Conservation (phyloP, 2,888 invertebrate genomes). For the Stegana nigrithorax region DNA sequence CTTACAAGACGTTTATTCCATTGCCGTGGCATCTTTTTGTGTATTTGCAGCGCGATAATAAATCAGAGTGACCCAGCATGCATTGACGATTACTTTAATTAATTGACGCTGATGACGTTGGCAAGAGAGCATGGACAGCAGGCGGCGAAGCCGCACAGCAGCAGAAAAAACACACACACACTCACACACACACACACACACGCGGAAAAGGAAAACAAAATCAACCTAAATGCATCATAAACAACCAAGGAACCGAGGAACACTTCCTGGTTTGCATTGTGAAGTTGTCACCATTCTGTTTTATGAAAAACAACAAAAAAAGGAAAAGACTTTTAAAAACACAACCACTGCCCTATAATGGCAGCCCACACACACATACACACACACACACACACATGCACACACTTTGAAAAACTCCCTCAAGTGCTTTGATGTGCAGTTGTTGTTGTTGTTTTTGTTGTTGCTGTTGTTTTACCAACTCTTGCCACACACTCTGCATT, state of each 20-base stretch:
- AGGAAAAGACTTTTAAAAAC: too few relatives aligned
- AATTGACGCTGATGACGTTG: neutral
- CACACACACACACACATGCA: neutral
- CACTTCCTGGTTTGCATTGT: neutral
- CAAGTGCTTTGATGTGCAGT: constrained; percentile 1
- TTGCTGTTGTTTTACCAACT: too few relatives aligned
- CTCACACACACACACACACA: too few relatives aligned
- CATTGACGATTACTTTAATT: constrained; percentile 39
- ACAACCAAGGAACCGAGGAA: too few relatives aligned
- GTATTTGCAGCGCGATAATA: too few relatives aligned
- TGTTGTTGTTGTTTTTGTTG: too few relatives aligned
- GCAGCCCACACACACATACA: too few relatives aligned
- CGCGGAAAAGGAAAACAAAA: neutral
- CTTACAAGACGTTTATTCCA: too few relatives aligned
- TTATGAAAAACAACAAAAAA: too few relatives aligned
- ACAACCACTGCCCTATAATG: too few relatives aligned
- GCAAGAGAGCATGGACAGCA: neutral
- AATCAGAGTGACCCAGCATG: constrained; percentile 46
- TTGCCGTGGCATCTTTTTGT: too few relatives aligned
- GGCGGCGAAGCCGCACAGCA: neutral
- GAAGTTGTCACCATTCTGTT: neutral
- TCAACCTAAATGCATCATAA: neutral
- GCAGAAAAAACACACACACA: neutral
- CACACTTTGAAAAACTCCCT: constrained; percentile 10
- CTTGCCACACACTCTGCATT: too few relatives aligned